Evolutionary conservation across 2,113 vertebrate species (phyloP), one percentile per base, ranked within the genome.

Genomic region (Equus quagga): DNA sequence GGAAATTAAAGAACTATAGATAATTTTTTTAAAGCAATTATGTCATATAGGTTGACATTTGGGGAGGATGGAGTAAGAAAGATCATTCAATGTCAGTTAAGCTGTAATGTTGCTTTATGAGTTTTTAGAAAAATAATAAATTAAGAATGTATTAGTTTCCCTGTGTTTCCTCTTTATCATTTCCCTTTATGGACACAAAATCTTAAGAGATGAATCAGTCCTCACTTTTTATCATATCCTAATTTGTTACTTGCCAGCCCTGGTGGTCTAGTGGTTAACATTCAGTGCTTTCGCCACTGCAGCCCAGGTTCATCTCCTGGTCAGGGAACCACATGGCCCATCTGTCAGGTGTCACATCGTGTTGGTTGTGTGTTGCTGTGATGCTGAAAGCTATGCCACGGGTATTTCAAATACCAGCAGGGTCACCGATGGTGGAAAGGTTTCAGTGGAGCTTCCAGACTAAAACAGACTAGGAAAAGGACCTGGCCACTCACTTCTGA

Each of bases 1-100:
- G 90, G 76, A 86, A 92, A 95, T 24, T 1, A 98, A 98, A 54
- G 56, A 92, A 7, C 98, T 97, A 96, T 0, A 97, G 93, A 69
- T 54, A 97, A 87, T 79, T 72, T 46, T 33, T 78, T 94, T 96
- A 95, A 89, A 86, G 90, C 65, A 96, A 89, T 82, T 96, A 85
- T 46, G 56, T 85, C 69, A 97, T 13, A 8, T 14, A 90, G 44
- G 91, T 85, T 91, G 89, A 85, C 51, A 94, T 28, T 10, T 67
- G 89, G 79, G 36, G 97, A 94, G 51, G 67, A 96, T 64, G 76
- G n/a, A 56, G 56, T 41, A 96, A 79, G 83, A 58, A 80, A 97
- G 98, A 92, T 8, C 41, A 84, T 64, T 94, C 41, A 83, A 83
- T 94, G 72, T 26, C 14, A 95, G 84, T 60, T 92, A 67, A 62